Conservation (phyloP, 2,888 invertebrate species). For the Byasa hedistus region DNA sequence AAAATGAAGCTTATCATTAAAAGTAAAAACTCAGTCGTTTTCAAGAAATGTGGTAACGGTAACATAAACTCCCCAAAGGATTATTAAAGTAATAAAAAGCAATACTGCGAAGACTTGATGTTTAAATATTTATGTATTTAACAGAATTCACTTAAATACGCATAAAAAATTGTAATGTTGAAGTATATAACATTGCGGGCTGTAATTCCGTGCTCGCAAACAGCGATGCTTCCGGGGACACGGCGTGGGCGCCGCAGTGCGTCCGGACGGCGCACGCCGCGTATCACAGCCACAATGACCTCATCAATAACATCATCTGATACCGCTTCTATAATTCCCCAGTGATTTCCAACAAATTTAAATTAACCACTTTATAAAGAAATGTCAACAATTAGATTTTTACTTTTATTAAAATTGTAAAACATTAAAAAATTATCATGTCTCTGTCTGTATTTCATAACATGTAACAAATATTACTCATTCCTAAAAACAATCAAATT, state of each 20-base stretch:
- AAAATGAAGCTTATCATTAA: too few relatives aligned
- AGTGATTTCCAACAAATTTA: slow-evolving; percentile 15
- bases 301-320: slow-evolving; percentile 31
- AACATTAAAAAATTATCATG: neutral
- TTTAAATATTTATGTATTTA: too few relatives aligned
- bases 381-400: neutral
- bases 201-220: slow-evolving; percentile 28
- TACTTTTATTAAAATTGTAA: neutral
- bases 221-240: slow-evolving; percentile 33
- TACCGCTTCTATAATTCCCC: slow-evolving; percentile 14
- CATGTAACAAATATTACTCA: too few relatives aligned
- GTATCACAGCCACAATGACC: slow-evolving; percentile 24
- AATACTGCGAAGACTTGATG: too few relatives aligned
- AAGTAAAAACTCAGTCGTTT: too few relatives aligned
- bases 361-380: slow-evolving; percentile 1
- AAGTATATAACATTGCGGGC: slow-evolving; percentile 1
- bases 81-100: too few relatives aligned
- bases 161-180: slow-evolving; percentile 15
- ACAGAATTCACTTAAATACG: too few relatives aligned
- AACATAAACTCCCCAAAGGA: too few relatives aligned
- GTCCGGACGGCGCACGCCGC: slow-evolving; percentile 32
- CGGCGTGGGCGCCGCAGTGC: slow-evolving; percentile 32
- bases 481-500: too few relatives aligned
- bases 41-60: too few relatives aligned
- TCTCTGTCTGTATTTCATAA: neutral